These are phyloP conservation scores for Rhagonycha fulva DNA, from an alignment of 2,888 invertebrate genomes.

Conservation along the genomic window DNA sequence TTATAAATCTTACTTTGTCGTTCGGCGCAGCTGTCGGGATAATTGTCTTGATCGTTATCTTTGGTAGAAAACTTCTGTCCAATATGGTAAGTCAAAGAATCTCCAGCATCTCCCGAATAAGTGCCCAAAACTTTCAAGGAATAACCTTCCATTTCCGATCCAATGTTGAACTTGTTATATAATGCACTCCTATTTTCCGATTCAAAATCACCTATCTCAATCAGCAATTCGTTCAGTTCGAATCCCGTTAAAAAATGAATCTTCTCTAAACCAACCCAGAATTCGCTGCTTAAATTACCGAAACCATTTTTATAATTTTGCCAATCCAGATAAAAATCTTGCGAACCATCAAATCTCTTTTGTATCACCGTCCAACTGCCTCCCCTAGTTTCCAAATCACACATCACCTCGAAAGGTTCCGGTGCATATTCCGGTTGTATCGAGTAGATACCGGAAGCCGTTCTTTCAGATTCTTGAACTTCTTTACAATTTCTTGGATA, in stretches of 20 bases:
- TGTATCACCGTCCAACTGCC: too few relatives aligned
- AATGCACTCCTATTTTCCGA: slow-evolving; percentile 62
- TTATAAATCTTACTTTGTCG: too few relatives aligned
- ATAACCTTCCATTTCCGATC: slow-evolving; percentile 67
- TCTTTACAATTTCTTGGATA: slow-evolving; percentile 62
- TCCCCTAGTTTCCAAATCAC: slow-evolving; percentile 64
- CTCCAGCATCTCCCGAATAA: slow-evolving; percentile 64
- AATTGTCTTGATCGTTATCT: too few relatives aligned
- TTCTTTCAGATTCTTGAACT: too few relatives aligned
- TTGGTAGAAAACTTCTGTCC: slow-evolving; percentile 75
- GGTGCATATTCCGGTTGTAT: slow-evolving; percentile 61
- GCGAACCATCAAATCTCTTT: slow-evolving; percentile 66
- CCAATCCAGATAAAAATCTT: slow-evolving; percentile 71
- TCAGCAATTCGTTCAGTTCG: slow-evolving; percentile 61
- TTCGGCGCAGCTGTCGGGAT: too few relatives aligned
- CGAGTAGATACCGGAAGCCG: slow-evolving; percentile 65
- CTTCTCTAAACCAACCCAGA: slow-evolving; percentile 73
- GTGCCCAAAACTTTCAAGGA: slow-evolving; percentile 67
- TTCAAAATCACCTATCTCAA: slow-evolving; percentile 67
- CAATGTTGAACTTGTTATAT: slow-evolving; percentile 69
- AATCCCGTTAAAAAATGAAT: slow-evolving; percentile 59
- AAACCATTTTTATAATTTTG: slow-evolving; percentile 71
- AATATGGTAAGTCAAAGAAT: slow-evolving; percentile 71
- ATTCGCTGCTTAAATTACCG: slow-evolving; percentile 72
- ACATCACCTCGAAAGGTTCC: slow-evolving; percentile 67